A percentile compares a stretch with the other conserved stretches of the same genome.
phyloP scores from a whole-genome alignment of 2,888 invertebrate genomes.

The Cosmia pyralina region DNA sequence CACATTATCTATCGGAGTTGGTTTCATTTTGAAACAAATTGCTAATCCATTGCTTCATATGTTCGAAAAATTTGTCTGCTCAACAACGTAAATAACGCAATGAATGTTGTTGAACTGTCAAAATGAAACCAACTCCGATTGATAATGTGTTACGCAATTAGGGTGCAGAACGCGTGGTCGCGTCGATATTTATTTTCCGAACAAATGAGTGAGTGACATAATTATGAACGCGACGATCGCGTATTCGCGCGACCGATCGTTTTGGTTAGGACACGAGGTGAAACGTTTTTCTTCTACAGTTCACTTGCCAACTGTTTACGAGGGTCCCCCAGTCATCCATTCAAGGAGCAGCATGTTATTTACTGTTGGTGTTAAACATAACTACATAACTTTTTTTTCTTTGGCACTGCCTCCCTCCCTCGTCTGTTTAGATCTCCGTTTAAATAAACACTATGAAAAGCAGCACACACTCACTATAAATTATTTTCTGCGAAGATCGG shows the following conservation, averaged over 20 bases:
- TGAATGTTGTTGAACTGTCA: no score
- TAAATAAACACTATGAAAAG: slow-evolving; percentile 32
- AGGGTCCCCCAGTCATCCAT: slow-evolving; percentile 30
- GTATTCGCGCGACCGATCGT: neutral
- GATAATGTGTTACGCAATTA: no score
- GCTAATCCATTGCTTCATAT: no score
- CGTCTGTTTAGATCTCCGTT: slow-evolving; percentile 10
- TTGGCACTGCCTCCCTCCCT: neutral
- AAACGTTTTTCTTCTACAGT: slow-evolving; percentile 39
- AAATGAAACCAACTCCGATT: no score
- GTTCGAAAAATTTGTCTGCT: no score
- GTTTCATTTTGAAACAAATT: no score
- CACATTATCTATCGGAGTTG: no score
- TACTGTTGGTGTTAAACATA: slow-evolving; percentile 39
- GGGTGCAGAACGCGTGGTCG: no score
- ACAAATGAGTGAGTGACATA: neutral
- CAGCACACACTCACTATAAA: slow-evolving; percentile 7
- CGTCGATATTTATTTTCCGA: neutral
- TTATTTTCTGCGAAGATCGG: neutral
- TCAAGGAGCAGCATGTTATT: slow-evolving; percentile 37
- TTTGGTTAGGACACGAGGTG: neutral
- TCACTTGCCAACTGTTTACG: slow-evolving; percentile 31
- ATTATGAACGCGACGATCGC: neutral
- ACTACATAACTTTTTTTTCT: slow-evolving; percentile 15
- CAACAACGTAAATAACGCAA: no score